Evolutionary conservation across 2,797 vertebrate genomes (phyloP).

Genomic region (Oreortyx pictus): DNA sequence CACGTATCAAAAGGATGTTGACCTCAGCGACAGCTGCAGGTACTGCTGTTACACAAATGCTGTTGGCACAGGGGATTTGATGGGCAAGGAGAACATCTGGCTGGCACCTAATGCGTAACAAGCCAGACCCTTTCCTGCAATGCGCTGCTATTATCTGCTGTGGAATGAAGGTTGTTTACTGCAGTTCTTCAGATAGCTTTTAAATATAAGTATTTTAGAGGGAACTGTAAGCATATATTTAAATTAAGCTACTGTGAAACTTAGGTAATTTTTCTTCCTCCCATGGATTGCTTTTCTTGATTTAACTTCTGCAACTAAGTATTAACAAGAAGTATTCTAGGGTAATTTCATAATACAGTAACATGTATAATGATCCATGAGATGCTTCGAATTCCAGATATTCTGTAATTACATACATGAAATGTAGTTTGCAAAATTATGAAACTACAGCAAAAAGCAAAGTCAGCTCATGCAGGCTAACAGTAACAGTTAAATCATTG

Average conservation of each 20-base stretch:
- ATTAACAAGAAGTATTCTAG: background rate
- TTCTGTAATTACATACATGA: background rate
- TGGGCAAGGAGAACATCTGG: constrained; percentile 12
- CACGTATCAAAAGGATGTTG: background rate
- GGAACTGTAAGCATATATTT: background rate
- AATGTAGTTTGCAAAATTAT: background rate
- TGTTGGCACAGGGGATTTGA: background rate
- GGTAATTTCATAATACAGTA: background rate
- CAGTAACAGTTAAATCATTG: background rate
- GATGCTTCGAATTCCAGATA: background rate
- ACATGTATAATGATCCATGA: background rate
- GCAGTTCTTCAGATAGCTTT: background rate
- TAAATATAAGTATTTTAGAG: background rate
- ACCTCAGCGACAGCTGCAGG: background rate
- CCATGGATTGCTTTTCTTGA: background rate
- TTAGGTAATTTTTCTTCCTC: background rate
- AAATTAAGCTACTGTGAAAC: background rate
- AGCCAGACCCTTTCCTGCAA: background rate
- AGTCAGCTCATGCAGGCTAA: background rate
- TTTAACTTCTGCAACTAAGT: background rate
- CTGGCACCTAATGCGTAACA: background rate
- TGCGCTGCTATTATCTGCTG: background rate
- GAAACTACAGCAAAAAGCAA: background rate
- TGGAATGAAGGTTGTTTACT: background rate
- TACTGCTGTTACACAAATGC: background rate